Evolutionary conservation across 2,113 vertebrate species (phyloP).

Genomic region (Pelecanoides urinatrix): DNA sequence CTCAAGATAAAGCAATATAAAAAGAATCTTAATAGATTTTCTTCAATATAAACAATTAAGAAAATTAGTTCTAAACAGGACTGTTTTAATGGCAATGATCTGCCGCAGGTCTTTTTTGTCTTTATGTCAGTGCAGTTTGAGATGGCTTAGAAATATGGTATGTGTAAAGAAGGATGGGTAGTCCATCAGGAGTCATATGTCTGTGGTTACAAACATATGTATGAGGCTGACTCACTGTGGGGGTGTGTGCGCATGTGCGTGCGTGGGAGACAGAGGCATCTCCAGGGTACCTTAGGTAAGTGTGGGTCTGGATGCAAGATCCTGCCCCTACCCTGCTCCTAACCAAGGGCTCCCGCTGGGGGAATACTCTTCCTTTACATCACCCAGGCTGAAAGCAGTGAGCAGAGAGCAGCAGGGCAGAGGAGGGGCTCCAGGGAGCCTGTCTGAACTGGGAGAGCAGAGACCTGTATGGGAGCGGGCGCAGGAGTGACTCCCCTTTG

Average conservation of each 20-base stretch:
- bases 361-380: neutral
- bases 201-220: neutral
- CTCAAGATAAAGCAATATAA: neutral
- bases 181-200: neutral
- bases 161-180: neutral
- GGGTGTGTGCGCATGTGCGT: neutral
- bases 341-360: neutral
- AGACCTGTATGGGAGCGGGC: neutral
- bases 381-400: neutral
- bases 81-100: neutral
- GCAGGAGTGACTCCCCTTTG: neutral
- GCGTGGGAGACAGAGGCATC: neutral
- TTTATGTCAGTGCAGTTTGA: neutral
- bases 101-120: neutral
- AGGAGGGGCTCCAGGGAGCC: neutral
- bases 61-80: neutral
- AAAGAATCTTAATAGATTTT: neutral
- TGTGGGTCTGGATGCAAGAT: neutral
- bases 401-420: neutral
- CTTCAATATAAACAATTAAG: neutral
- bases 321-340: neutral
- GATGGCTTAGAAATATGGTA: neutral
- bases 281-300: neutral
- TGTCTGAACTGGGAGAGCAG: neutral
- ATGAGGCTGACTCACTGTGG: neutral